phyloP scores from a whole-genome alignment of 2,888 invertebrate genomes.

The Apocheima hispidaria region DNA sequence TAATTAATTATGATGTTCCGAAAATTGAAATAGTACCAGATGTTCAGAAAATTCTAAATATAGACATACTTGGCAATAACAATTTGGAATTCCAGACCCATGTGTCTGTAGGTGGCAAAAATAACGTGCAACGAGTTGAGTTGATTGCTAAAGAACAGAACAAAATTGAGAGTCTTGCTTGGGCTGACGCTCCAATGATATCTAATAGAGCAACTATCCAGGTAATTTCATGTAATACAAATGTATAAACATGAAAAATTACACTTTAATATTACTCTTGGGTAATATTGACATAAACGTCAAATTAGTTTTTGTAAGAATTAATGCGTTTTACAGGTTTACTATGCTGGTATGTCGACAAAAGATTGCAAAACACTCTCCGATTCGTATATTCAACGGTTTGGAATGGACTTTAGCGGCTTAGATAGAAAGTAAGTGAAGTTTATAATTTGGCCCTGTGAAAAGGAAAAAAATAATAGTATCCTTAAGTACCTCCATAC shows the following conservation, averaged over 20 bases:
- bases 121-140: neutral
- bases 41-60: constrained; percentile 6
- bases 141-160: constrained; percentile 1
- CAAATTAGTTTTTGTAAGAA: neutral
- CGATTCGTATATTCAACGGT: neutral
- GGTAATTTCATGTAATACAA: constrained; percentile 1
- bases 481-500: too few species aligned
- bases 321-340: constrained; percentile 18
- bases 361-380: constrained; percentile 5
- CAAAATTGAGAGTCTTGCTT: constrained; percentile 9
- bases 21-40: constrained; percentile 5
- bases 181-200: constrained; percentile 7
- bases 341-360: constrained; percentile 21
- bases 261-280: too few species aligned
- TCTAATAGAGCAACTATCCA: neutral
- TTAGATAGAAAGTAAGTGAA: constrained; percentile 27
- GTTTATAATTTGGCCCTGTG: neutral
- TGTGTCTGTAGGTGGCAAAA: neutral
- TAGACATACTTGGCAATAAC: neutral
- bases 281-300: too few species aligned
- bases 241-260: too few species aligned
- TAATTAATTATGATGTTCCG: constrained; percentile 14
- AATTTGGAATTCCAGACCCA: neutral
- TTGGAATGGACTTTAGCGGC: constrained; percentile 38
- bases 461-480: too few species aligned